Evolutionary conservation across 2,113 vertebrate genomes (phyloP).

Genomic region (Mastomys natalensis): DNA sequence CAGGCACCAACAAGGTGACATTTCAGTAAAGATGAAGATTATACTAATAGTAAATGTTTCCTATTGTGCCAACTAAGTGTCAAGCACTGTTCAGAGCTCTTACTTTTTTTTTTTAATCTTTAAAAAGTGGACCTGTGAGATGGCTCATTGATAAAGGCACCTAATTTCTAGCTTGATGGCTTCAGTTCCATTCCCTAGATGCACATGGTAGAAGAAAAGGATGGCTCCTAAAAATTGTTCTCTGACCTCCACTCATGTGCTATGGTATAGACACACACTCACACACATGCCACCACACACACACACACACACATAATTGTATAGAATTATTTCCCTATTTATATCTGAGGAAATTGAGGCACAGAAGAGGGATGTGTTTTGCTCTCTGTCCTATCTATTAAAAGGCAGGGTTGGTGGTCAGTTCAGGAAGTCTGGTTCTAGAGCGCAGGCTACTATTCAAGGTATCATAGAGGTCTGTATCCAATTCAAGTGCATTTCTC

Average conservation of each 20-base stretch:
- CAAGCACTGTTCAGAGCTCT: background rate
- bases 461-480: background rate
- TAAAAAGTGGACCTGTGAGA: background rate
- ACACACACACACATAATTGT: background rate
- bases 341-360: background rate
- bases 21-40: conserved; percentile 24
- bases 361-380: background rate
- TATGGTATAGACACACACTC: background rate
- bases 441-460: background rate
- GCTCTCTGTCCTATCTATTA: background rate
- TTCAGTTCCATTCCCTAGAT: background rate
- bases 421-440: background rate
- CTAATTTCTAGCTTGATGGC: background rate
- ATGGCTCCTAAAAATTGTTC: background rate
- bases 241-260: background rate
- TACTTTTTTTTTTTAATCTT: conserved; percentile 7
- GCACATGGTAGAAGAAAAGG: background rate
- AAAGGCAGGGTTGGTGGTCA: background rate
- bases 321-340: background rate
- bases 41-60: background rate
- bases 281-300: background rate
- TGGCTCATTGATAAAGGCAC: background rate
- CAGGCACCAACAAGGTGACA: background rate
- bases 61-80: background rate
- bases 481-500: background rate